Evolutionary conservation across 2,888 invertebrate species (phyloP).

Genomic region (Rhamnusium bicolor): DNA sequence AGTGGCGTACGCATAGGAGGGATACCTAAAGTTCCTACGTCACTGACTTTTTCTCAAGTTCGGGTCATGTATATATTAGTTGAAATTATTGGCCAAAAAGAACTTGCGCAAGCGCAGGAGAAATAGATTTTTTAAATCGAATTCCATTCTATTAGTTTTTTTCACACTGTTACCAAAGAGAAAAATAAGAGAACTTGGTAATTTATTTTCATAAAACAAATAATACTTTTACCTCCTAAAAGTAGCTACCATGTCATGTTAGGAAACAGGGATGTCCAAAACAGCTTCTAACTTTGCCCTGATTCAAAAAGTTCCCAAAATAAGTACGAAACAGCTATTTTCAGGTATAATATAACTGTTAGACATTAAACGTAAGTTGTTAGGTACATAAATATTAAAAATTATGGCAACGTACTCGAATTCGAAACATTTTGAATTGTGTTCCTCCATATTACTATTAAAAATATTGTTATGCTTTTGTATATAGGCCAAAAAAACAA

Average conservation of each 20-base stretch:
- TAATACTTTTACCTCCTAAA: not conserved
- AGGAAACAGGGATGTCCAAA: not conserved
- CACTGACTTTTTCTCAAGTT: slow-evolving; percentile 12
- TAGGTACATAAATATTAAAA: slow-evolving; percentile 9
- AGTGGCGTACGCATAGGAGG: slow-evolving; percentile 26
- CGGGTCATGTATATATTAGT: slow-evolving; percentile 28
- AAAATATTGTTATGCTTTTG: slow-evolving; percentile 35
- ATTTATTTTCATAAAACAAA: not conserved
- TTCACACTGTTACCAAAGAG: not conserved
- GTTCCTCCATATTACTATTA: slow-evolving; percentile 41
- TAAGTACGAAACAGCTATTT: not conserved
- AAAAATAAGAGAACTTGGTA: not conserved
- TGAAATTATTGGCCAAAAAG: slow-evolving; percentile 17
- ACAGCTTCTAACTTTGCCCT: not conserved
- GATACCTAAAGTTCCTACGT: slow-evolving; percentile 8
- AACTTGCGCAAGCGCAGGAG: not conserved
- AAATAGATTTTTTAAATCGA: slow-evolving; percentile 15
- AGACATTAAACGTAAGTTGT: not conserved
- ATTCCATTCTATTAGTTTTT: not conserved
- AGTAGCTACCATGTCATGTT: not conserved
- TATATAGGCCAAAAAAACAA: slow-evolving; percentile 37
- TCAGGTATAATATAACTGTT: not conserved
- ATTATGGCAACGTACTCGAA: slow-evolving; percentile 11
- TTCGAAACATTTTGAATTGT: slow-evolving; percentile 37
- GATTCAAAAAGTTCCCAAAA: not conserved